phyloP scores from a whole-genome alignment of 1,140 invertebrate species.

The Hylaeus anthracinus region DNA sequence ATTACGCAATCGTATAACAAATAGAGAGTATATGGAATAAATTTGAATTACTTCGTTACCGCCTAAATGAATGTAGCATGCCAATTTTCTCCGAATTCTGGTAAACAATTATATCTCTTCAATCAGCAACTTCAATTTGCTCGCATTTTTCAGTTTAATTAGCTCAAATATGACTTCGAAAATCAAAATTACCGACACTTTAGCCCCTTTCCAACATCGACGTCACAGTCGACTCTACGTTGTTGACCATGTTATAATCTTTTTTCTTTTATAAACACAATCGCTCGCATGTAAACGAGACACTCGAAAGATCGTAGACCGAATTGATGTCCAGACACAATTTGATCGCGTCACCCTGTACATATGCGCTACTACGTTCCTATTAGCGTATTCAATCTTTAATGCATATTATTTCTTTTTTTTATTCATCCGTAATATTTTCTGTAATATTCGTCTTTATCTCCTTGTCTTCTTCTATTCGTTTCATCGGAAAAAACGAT shows the following conservation, averaged over 20 bases:
- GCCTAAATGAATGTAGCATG: too few species aligned
- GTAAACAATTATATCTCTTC: too few species aligned
- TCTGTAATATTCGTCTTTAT: conserved; percentile 9
- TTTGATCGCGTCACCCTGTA: conserved; percentile 57
- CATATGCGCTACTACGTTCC: conserved; percentile 53
- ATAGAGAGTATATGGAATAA: too few species aligned
- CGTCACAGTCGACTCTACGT: not conserved
- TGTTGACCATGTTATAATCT: not conserved
- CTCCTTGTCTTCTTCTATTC: conserved; percentile 1
- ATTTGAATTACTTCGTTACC: too few species aligned
- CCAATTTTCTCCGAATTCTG: not conserved
- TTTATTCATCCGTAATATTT: conserved; percentile 2
- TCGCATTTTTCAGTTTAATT: too few species aligned
- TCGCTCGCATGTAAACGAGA: conserved; percentile 18
- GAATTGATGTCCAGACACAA: conserved; percentile 29
- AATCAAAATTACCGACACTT: not conserved
- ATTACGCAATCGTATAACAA: too few species aligned
- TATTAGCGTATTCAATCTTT: conserved; percentile 58
- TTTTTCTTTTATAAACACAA: not conserved
- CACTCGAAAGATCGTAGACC: conserved; percentile 60
- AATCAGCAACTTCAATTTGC: not conserved
- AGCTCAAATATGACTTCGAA: not conserved
- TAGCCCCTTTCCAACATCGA: conserved; percentile 7
- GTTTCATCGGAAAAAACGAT: conserved; percentile 22
- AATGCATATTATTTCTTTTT: conserved; percentile 18